Conservation (phyloP, 2,888 invertebrate genomes). For the Cephus runcator region DNA sequence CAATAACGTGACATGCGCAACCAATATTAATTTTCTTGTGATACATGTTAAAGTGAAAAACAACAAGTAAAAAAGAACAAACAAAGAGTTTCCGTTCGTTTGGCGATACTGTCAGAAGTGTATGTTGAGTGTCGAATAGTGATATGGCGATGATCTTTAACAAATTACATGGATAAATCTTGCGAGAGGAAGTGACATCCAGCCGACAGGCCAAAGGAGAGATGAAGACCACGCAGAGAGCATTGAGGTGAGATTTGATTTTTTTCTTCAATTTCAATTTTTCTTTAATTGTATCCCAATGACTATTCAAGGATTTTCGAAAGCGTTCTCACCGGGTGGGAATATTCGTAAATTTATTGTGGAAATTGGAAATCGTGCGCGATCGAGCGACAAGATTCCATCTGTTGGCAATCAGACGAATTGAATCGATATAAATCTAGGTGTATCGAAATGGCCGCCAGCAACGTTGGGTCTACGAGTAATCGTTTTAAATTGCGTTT, state of each 20-base stretch:
- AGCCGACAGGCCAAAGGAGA: constrained; percentile 7
- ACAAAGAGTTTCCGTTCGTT: neutral
- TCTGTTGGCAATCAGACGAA: neutral
- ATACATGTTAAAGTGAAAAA: neutral
- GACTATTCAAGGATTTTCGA: neutral
- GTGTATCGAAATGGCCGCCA: neutral
- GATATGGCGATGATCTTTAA: neutral
- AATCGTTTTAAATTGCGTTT: neutral
- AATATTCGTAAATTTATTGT: neutral
- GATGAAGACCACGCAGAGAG: constrained; percentile 48
- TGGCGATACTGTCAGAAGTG: neutral
- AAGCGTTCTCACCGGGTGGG: neutral
- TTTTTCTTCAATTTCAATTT: neutral
- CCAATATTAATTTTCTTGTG: neutral
- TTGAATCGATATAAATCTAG: neutral
- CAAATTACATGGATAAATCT: constrained; percentile 32
- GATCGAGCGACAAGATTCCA: neutral
- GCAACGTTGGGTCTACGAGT: neutral
- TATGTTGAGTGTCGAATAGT: neutral
- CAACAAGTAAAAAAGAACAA: neutral
- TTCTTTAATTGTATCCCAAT: neutral
- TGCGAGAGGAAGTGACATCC: constrained; percentile 16
- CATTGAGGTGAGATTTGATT: constrained; percentile 34
- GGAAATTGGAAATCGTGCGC: neutral
- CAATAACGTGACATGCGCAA: neutral